Percentiles rank a stretch among this genome's conserved stretches.
phyloP scores from a whole-genome alignment of 2,113 vertebrate genomes.

The Mustelus asterias region DNA sequence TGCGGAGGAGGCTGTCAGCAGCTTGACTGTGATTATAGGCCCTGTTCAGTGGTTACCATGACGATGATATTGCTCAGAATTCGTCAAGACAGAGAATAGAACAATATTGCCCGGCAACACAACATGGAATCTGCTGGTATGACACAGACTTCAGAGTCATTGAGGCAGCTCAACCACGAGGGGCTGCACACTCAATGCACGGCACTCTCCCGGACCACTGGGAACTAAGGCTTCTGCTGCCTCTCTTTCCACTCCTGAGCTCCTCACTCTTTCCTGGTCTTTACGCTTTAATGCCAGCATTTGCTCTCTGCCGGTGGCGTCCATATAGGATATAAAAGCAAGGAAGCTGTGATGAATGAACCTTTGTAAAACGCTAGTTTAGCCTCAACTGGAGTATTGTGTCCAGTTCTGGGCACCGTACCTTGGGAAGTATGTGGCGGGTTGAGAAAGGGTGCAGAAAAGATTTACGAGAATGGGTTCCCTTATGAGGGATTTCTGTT shows the following conservation, averaged over 20 bases:
- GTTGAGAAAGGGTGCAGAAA: no score
- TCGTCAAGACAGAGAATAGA: neutral
- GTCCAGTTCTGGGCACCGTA: neutral
- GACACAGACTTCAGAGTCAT: neutral
- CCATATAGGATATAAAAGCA: neutral
- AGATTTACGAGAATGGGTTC: neutral
- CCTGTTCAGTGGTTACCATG: conserved; percentile 16
- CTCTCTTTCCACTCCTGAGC: neutral
- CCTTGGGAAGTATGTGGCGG: no score
- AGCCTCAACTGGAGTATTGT: neutral
- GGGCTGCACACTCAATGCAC: neutral
- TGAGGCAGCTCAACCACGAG: neutral
- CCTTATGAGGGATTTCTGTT: neutral
- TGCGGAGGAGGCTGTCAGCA: neutral
- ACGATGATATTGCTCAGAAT: neutral
- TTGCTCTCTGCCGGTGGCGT: neutral
- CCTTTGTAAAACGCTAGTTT: neutral
- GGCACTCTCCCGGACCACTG: neutral
- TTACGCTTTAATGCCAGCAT: neutral
- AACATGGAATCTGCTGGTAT: neutral
- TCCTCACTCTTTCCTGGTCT: neutral
- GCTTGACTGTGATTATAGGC: neutral
- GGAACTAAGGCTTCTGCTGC: neutral
- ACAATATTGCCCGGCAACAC: neutral
- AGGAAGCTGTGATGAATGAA: neutral